Base-by-base conservation (phyloP, 1,140 invertebrate genomes). In the Bombus turneri region DNA sequence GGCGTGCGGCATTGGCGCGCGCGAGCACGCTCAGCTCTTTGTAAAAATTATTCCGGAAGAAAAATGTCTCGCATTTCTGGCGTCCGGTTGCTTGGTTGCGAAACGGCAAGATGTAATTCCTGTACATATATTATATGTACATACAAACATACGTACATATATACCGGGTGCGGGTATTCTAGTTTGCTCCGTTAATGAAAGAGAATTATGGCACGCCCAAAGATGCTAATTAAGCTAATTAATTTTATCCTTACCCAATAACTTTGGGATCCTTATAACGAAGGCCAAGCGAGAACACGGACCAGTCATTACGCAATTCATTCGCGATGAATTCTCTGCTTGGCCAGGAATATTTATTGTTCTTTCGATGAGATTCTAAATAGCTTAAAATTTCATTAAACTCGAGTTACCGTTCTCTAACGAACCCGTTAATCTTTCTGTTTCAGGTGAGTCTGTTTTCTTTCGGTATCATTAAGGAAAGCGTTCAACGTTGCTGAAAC, bases 171-270 rank as follows among this genome's bases (percentile, higher is more conserved):
- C 18, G 28, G 34, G 64, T 72, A 90, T 89, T 87, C 66, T 66
- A 62, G 88, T 87, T 87, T 90, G 85, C 59, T 85, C 66, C 88
- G 88, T 90, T 90, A 90, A 90, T 85, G 86, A 90, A 90, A 76
- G 82, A 80, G 82, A 90, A 90, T 90, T 87, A 86, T 81, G 66
- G 73, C 57, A 15, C 82, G 66, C 62, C 83, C 79, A 66, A 90
- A 90, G 88, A 87, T 66, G 76, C 86, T 90, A 90, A 90, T 90
- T 90, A 89, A 90, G 83, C 78, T 89, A 90, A 90, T 90, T 90
- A 86, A 86, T 86, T 83, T 85, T 59, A 85, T 85, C 84, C 79
- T 59, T 69, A n/a, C 79, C 71, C 79, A 71, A 85, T 85, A 81
- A 85, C 78, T 85, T 43, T 10, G 83, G 37, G 1, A 28, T 39